Evolutionary conservation across 1,140 invertebrate genomes (phyloP), one percentile per base, ranked within the genome.

Genomic region (Aradophagus sp.): DNA sequence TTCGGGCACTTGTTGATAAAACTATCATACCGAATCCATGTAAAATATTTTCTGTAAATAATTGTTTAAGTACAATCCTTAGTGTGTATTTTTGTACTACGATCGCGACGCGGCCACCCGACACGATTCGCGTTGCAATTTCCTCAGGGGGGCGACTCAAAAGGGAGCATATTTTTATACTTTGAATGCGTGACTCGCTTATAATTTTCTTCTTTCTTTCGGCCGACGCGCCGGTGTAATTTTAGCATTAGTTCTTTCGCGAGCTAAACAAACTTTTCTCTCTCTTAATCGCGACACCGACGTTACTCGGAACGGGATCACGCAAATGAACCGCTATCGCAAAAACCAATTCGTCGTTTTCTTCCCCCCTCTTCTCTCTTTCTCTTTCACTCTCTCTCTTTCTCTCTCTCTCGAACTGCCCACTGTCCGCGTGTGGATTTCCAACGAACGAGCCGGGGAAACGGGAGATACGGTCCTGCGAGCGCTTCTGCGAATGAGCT

Each of bases 81-180:
- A 52, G 59, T 63, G n/a, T 39, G 41, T 63, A 63, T 63, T 63
- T 63, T 63, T 63, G 48, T 63, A 63, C 48, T 63, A 63, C 42
- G 42, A 38, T 45, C 36, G 31, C 27, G 14, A 10, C 10, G 12
- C 34, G 50, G 27, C 36, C n/a, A n/a, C n/a, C n/a, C n/a, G n/a
- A n/a, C n/a, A 23, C 44, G 17, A 42, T 42, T 58, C 26, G 12
- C 19, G 8, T 29, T 19, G n/a, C 2, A 47, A 41, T 36, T 61
- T 61, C 42, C 13, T 17, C 44, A 23, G 27, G 8, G n/a, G 34
- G n/a, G n/a, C n/a, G n/a, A n/a, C n/a, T 48, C 26, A 50, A 48
- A 41, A 50, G 5, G 20, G 34, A 11, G 26, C 29, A 36, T 62
- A 50, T 62, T 62, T 62, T 62, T 62, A 35, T 62, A 50, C 47